phyloP scores from a whole-genome alignment of 2,888 invertebrate species.

The Embidobia sp. region DNA sequence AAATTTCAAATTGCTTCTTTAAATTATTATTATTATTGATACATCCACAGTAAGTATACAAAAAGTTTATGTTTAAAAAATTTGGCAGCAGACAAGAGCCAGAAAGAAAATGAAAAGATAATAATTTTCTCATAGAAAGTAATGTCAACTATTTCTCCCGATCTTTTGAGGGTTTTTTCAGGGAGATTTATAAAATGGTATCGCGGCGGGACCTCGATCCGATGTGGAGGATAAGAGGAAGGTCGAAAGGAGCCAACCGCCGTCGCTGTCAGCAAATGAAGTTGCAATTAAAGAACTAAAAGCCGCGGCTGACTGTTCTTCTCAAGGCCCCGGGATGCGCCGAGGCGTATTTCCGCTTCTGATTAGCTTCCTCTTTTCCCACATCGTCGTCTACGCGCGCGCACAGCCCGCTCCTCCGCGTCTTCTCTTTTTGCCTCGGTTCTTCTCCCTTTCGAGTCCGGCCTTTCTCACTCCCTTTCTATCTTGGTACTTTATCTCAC shows the following conservation, averaged over 20 bases:
- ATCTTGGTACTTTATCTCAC: constrained; percentile 58
- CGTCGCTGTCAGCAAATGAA: constrained; percentile 72
- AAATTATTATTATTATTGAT: no score
- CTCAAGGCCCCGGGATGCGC: constrained; percentile 77
- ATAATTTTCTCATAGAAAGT: no score
- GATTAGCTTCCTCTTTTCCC: constrained; percentile 82
- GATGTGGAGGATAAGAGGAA: constrained; percentile 40
- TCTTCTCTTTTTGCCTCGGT: constrained; percentile 47
- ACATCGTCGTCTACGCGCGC: constrained; percentile 74
- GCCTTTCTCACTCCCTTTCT: constrained; percentile 64
- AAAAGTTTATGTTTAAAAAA: no score
- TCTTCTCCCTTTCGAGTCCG: constrained; percentile 39
- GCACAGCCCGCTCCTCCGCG: constrained; percentile 30
- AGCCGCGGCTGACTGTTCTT: constrained; percentile 73
- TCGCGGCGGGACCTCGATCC: no score
- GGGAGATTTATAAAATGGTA: no score
- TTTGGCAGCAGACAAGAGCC: no score
- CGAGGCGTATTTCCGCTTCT: constrained; percentile 81
- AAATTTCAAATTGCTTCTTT: no score
- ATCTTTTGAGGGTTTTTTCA: no score
- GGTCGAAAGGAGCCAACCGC: constrained; percentile 47
- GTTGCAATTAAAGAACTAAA: constrained; percentile 78
- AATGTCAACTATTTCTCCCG: no score
- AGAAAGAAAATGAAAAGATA: no score
- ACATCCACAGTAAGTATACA: no score